Conservation (phyloP, 2,797 vertebrate species). For the Nyctalus aviator region DNA sequence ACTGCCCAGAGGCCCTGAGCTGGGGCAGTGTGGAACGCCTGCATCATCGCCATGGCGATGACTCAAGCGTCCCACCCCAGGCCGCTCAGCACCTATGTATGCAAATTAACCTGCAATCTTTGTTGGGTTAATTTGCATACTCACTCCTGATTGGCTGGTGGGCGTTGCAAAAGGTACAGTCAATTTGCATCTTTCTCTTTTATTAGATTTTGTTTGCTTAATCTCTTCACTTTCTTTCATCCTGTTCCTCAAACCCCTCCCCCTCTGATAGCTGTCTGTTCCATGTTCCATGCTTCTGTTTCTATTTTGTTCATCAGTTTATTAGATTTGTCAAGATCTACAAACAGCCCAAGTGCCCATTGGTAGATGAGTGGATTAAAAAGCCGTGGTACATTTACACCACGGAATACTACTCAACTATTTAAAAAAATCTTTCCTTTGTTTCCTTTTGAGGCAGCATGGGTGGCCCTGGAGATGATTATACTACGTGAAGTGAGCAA, state of each 20-base stretch:
- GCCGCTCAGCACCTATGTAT: too few relatives aligned
- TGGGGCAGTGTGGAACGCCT: too few relatives aligned
- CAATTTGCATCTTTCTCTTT: too few relatives aligned
- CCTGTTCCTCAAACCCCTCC: not conserved
- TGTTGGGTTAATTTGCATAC: too few relatives aligned
- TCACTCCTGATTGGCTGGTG: too few relatives aligned
- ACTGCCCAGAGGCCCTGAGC: too few relatives aligned
- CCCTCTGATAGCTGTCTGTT: not conserved
- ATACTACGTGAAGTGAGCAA: rapidly evolving
- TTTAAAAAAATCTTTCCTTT: not conserved
- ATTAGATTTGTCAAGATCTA: not conserved
- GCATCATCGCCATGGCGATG: too few relatives aligned
- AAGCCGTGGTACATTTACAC: not conserved
- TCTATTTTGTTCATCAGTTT: not conserved
- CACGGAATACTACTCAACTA: not conserved
- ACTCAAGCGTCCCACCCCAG: too few relatives aligned
- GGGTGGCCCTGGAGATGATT: not conserved
- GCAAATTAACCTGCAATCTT: too few relatives aligned
- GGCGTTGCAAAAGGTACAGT: too few relatives aligned
- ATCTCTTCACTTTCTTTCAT: not conserved
- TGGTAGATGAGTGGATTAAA: not conserved
- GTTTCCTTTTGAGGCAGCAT: not conserved
- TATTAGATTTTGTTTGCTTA: not conserved
- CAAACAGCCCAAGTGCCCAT: not conserved
- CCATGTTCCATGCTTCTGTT: not conserved